Conservation (phyloP, 2,888 invertebrate species). For the Allolobophora icterica region DNA sequence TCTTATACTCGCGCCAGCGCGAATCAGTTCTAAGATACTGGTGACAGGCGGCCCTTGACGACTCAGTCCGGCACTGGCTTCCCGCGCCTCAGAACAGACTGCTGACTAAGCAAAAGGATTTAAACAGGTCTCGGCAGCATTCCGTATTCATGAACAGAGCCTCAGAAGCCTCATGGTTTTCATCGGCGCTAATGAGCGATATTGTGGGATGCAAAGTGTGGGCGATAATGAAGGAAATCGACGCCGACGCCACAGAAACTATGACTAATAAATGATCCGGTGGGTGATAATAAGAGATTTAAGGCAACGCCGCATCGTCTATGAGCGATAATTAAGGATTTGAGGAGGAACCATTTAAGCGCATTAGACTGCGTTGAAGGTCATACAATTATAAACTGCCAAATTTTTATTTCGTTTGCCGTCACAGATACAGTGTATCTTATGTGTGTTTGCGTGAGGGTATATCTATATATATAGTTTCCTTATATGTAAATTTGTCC, state of each 20-base stretch:
- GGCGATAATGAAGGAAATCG: neutral
- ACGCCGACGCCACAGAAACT: neutral
- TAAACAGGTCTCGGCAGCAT: no score
- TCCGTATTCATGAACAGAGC: no score
- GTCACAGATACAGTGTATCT: neutral
- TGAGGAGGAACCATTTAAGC: neutral
- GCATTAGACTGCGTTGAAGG: neutral
- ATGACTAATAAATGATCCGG: neutral
- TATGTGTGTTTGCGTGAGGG: neutral
- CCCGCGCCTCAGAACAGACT: no score
- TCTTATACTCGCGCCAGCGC: no score
- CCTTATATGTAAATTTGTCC: no score
- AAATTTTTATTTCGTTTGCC: neutral
- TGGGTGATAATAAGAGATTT: neutral
- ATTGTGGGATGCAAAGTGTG: neutral
- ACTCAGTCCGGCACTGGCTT: no score
- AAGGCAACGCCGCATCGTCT: neutral
- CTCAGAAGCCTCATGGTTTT: no score
- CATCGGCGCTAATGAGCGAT: no score
- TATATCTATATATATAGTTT: no score
- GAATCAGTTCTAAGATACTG: no score
- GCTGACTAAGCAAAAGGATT: no score
- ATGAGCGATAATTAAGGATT: neutral
- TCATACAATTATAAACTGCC: neutral
- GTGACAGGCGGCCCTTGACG: no score